These are phyloP conservation scores for Xestia sexstrigata DNA, from an alignment of 2,888 invertebrate genomes.

Conservation along the genomic window DNA sequence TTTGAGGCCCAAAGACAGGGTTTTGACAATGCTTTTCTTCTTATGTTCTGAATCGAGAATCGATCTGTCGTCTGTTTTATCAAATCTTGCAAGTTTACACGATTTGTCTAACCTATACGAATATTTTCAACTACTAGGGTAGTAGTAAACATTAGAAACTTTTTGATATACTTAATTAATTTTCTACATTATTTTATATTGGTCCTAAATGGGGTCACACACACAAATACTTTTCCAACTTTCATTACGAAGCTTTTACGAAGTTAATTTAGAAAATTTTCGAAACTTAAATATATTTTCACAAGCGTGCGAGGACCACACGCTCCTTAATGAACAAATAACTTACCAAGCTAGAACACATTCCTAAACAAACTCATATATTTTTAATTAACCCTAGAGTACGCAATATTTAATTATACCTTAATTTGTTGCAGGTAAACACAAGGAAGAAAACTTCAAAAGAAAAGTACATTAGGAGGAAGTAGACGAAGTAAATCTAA, in stretches of 20 bases:
- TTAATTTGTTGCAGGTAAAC: slow-evolving; percentile 65
- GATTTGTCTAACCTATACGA: neutral
- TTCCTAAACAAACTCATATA: slow-evolving; percentile 13
- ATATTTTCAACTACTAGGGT: neutral
- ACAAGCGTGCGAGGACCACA: slow-evolving; percentile 28
- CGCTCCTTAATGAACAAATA: slow-evolving; percentile 45
- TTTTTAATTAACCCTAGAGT: slow-evolving; percentile 37
- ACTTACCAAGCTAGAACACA: slow-evolving; percentile 35
- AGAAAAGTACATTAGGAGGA: slow-evolving; percentile 36
- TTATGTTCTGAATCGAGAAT: neutral
- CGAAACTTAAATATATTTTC: slow-evolving; percentile 21
- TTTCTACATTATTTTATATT: neutral
- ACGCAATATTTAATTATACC: slow-evolving; percentile 48
- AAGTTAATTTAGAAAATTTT: slow-evolving; percentile 37
- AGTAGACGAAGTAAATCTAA: slow-evolving; percentile 54
- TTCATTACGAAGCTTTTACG: slow-evolving; percentile 22
- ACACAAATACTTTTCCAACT: slow-evolving; percentile 13
- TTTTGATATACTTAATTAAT: neutral
- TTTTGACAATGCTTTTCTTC: neutral
- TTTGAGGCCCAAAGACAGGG: neutral
- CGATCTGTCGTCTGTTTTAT: too few relatives aligned
- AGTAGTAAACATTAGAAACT: neutral
- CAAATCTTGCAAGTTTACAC: neutral
- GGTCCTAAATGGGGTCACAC: neutral
- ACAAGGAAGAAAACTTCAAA: slow-evolving; percentile 32